Evolutionary conservation across 2,888 invertebrate genomes (phyloP), one percentile per base, ranked within the genome.

Genomic region (Caenorhabditis sp.): DNA sequence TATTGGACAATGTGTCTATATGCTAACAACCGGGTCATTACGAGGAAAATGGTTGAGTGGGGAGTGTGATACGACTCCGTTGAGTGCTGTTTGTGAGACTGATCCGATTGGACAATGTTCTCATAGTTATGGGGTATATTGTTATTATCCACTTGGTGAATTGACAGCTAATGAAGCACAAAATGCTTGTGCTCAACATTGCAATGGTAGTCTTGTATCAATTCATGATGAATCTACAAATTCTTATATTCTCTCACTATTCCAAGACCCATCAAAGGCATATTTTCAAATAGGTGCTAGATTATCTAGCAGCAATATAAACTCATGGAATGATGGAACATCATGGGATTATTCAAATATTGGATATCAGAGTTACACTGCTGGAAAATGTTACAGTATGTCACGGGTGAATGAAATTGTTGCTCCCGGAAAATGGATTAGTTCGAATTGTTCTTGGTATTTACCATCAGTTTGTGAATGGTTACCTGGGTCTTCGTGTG

Each of bases 341-440:
- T 20, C 8, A 1, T 68, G 60, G 61, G 60, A 73, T 52, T 73
- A 69, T 52, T 26, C 67, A 0, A 68, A 73, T 49, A 56, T 73
- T 20, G 73, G 73, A 31, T 63, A 69, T 52, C 26, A 36, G n/a
- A 65, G 52, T 21, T 31, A 31, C 1, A 60, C 57, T 12, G 49
- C 67, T 1, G 73, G 73, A 43, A n/a, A 23, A 14, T 73, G 73
- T 23, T 56, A 38, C 56, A 69, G 67, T 31, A 73, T 73, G 73
- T 38, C 73, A 0, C 17, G 7, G 50, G 17, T n/a, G 8, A 20
- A 50, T 50, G 20, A 50, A n/a, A 8, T 50, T 50, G 50, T 56
- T 73, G 21, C 12, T 5, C n/a, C 64, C 52, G 69, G 69, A 53
- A 63, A 73, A 59, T 73, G 73, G 73, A 69, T 66, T 21, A 73